Evolutionary conservation across 2,113 vertebrate species (phyloP), one percentile per base, ranked within the genome.

Genomic region (Nesospiza acunhae): DNA sequence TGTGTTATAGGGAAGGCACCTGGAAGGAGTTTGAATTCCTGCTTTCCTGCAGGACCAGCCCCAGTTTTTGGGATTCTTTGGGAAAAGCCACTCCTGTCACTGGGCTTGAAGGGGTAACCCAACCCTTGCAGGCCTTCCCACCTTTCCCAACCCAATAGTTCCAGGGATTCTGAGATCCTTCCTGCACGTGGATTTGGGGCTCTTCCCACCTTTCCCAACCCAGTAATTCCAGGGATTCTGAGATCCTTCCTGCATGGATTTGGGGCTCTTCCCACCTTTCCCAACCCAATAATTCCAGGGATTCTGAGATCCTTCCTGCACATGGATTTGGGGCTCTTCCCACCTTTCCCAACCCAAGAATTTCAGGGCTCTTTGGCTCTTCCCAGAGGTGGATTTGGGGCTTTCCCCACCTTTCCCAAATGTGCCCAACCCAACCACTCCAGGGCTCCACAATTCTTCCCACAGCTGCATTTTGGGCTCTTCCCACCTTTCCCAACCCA

Each of bases 281-380:
- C 41, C 58, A 37, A 37, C 49, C 49, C 13, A 49, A 24, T 10
- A 10, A 47, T 47, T 22, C 46, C 46, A 46, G 46, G 20, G 33
- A 4, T 22, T 7, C 10, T 10, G 3, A 1, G 35, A 11, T 39
- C 3, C 7, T 28, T 19, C 28, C 37, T 2, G 1, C 5, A 17
- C 8, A 2, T 15, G 39, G 6, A 30, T 46, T 30, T 17, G 4
- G 42, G 42, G 13, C 4, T 37, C 4, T 77, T 9, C 28, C 35
- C 35, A 12, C 44, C 1, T 9, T 39, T 39, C 73, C 73, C 42
- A 46, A 10, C 12, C 31, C n/a, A 50, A 22, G 13, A 27, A 22
- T 50, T 52, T 35, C 47, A 31, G 18, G 31, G 6, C 15, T 39
- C 11, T 12, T 11, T 39, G 39, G 39, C 11, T 0, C 15, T 26